These are phyloP conservation scores for Harpalus rubripes DNA, from an alignment of 2,888 invertebrate species.

Conservation along the genomic window DNA sequence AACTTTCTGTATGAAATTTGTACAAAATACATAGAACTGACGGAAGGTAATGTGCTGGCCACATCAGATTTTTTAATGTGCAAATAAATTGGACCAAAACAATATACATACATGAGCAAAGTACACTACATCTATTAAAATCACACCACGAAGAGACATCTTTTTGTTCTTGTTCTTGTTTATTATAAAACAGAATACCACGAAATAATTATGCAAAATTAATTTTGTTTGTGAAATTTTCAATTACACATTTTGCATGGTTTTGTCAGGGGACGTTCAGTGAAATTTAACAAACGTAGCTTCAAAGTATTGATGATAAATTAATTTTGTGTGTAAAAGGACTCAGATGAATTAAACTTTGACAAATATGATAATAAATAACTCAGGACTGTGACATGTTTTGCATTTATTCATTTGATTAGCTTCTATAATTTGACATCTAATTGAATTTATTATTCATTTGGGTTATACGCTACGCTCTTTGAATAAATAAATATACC, in stretches of 20 bases:
- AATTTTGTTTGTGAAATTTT: not conserved
- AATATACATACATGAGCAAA: no score
- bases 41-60: no score
- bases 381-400: not conserved
- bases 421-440: not conserved
- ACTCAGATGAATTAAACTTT: constrained; percentile 22
- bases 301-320: constrained; percentile 44
- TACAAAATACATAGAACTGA: no score
- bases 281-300: constrained; percentile 35
- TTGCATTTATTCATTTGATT: constrained; percentile 5
- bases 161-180: not conserved
- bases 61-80: no score
- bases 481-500: not conserved
- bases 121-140: no score
- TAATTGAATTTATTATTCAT: constrained; percentile 1
- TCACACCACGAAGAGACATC: no score
- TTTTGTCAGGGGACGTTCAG: not conserved
- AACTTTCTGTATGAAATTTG: no score
- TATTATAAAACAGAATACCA: not conserved
- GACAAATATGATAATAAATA: constrained; percentile 16
- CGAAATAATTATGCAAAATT: not conserved
- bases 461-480: not conserved
- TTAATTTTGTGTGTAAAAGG: constrained; percentile 20
- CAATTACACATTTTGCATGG: not conserved
- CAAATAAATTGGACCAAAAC: no score